Evolutionary conservation across 2,888 invertebrate species (phyloP).

Genomic region (Sialis lutaria): DNA sequence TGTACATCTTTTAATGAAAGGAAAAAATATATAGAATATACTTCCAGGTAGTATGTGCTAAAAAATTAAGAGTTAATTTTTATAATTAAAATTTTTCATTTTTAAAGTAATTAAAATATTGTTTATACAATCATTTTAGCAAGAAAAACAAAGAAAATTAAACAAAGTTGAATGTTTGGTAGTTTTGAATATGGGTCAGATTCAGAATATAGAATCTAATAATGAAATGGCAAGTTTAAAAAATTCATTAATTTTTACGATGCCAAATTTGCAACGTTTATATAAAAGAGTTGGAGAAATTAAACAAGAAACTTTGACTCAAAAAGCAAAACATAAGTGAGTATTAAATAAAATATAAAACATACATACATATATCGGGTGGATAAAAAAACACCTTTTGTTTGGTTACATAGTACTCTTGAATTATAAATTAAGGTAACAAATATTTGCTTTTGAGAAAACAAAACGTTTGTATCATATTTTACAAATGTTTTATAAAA

Average conservation of each 20-base stretch:
- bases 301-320: slow-evolving; percentile 42
- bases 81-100: slow-evolving; percentile 1
- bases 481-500: too few species aligned
- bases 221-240: slow-evolving; percentile 20
- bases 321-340: slow-evolving; percentile 41
- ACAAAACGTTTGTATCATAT: too few species aligned
- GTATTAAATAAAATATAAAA: too few species aligned
- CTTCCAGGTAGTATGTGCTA: too few species aligned
- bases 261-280: slow-evolving; percentile 33
- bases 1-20: too few species aligned
- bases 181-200: slow-evolving; percentile 49
- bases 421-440: too few species aligned
- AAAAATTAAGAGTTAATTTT: not conserved
- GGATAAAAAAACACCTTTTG: too few species aligned
- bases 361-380: too few species aligned
- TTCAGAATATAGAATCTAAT: slow-evolving; percentile 35
- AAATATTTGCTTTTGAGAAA: too few species aligned
- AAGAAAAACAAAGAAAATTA: slow-evolving; percentile 55
- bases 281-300: slow-evolving; percentile 44
- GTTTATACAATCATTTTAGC: slow-evolving; percentile 24
- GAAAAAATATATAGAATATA: not conserved
- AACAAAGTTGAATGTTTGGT: slow-evolving; percentile 60
- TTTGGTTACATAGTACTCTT: too few species aligned
- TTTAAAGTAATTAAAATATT: not conserved
- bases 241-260: slow-evolving; percentile 45